These are phyloP conservation scores for Rattus norvegicus DNA, from an alignment of 2,113 vertebrate species.

Conservation along the genomic window DNA sequence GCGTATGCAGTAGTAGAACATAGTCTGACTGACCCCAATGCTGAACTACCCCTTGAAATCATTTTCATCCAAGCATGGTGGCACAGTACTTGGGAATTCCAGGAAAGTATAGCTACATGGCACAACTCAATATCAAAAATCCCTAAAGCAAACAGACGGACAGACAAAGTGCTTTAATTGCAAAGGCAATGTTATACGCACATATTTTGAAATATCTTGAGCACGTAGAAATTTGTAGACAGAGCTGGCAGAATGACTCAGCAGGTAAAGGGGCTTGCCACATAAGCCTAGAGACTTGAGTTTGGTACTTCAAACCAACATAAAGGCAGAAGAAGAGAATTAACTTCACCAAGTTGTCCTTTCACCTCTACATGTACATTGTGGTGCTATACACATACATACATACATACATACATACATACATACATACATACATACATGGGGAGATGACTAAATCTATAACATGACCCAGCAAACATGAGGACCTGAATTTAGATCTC, in stretches of 20 bases:
- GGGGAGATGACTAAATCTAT: no score
- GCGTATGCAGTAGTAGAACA: neutral
- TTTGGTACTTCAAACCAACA: neutral
- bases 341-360: neutral
- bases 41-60: neutral
- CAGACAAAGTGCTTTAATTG: neutral
- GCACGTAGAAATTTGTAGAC: slow-evolving; percentile 15
- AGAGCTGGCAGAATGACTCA: neutral
- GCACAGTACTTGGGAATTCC: no score
- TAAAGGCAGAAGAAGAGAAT: neutral
- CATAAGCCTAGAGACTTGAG: neutral
- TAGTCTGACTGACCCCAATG: neutral
- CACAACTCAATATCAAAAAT: neutral
- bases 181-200: neutral
- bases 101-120: no score
- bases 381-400: neutral
- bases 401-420: neutral
- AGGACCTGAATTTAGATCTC: no score
- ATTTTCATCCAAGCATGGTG: neutral
- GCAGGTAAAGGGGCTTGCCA: neutral
- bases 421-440: neutral
- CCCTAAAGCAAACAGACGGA: neutral
- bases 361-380: neutral
- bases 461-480: neutral
- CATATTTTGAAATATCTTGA: slow-evolving; percentile 18